These are phyloP conservation scores for Gambusia affinis DNA, from an alignment of 2,113 vertebrate genomes.

Conservation along the genomic window DNA sequence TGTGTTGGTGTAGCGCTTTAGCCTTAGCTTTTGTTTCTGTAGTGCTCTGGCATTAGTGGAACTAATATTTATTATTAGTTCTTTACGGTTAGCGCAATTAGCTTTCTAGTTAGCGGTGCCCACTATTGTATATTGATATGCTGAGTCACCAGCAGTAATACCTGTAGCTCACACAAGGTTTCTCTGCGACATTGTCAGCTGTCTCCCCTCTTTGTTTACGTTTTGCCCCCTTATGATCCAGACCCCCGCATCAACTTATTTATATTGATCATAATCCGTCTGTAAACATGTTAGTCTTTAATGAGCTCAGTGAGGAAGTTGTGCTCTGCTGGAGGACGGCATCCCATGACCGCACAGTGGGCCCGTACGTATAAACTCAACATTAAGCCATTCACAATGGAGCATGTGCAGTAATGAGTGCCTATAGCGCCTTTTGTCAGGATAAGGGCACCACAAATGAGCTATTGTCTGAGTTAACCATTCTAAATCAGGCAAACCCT, in stretches of 20 bases:
- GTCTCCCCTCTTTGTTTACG: constrained; percentile 36
- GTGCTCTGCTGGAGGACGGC: constrained; percentile 21
- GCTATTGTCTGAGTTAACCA: constrained; percentile 66
- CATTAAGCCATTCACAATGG: constrained; percentile 71
- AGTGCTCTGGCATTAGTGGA: too few relatives aligned
- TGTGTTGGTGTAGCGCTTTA: too few relatives aligned
- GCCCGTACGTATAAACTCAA: constrained; percentile 51
- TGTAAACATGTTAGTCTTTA: constrained; percentile 71
- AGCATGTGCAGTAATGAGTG: constrained; percentile 59
- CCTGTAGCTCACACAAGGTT: constrained; percentile 2
- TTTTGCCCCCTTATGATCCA: constrained; percentile 51
- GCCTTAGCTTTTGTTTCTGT: too few relatives aligned
- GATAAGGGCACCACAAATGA: constrained; percentile 72
- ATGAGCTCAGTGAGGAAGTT: constrained; percentile 64
- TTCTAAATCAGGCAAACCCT: constrained; percentile 65
- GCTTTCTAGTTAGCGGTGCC: not conserved
- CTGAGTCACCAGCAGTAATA: constrained; percentile 33
- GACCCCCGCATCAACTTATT: constrained; percentile 66
- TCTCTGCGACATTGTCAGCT: constrained; percentile 9
- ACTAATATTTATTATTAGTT: too few relatives aligned
- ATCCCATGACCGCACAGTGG: constrained; percentile 68
- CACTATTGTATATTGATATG: constrained; percentile 2
- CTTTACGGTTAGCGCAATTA: too few relatives aligned
- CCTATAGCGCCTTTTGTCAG: constrained; percentile 64
- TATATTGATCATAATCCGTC: constrained; percentile 69